Conservation (phyloP, 2,797 vertebrate species). For the Babyrousa celebensis region DNA sequence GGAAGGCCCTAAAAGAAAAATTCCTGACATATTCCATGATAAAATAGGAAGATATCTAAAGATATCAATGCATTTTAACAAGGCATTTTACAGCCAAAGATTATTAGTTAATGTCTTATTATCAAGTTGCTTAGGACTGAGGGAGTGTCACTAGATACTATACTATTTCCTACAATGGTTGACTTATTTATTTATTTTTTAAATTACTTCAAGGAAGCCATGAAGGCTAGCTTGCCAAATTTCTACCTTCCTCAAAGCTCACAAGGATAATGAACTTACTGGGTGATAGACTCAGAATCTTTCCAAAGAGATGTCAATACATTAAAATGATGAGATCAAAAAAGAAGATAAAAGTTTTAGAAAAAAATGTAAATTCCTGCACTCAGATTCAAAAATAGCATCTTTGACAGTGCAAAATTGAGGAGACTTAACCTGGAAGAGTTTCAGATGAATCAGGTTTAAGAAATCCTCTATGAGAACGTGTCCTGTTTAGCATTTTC, state of each 20-base stretch:
- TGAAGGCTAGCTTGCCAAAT: constrained; percentile 15
- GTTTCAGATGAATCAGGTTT: background rate
- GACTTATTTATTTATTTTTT: background rate
- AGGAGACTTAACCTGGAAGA: background rate
- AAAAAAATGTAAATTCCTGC: background rate
- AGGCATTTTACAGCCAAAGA: background rate
- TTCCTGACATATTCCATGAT: background rate
- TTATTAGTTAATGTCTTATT: background rate
- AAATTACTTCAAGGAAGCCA: background rate
- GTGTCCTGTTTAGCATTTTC: background rate
- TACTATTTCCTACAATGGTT: background rate
- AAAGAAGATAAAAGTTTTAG: constrained; percentile 2
- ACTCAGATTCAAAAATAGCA: background rate
- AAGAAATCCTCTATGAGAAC: background rate
- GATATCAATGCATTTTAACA: background rate
- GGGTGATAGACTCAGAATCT: constrained; percentile 5
- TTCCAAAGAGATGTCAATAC: background rate
- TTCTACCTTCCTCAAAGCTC: background rate
- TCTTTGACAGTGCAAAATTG: background rate
- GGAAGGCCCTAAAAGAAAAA: constrained; percentile 18
- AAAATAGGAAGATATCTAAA: background rate
- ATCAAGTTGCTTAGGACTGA: background rate
- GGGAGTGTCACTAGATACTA: background rate
- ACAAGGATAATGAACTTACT: background rate
- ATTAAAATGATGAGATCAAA: constrained; percentile 10